phyloP scores from a whole-genome alignment of 2,113 vertebrate species.

The Illadopsis cleaveri region DNA sequence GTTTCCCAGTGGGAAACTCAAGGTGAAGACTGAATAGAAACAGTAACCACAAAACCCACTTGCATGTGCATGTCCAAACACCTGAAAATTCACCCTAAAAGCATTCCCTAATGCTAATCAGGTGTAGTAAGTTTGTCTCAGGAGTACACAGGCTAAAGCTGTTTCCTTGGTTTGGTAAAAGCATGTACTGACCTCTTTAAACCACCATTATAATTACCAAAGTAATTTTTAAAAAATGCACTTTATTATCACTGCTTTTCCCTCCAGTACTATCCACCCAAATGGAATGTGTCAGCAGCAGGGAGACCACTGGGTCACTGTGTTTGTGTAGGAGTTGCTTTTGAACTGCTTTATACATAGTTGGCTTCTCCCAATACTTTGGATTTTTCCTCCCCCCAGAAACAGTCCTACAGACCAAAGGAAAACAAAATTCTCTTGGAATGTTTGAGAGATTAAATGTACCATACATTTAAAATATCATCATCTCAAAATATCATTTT shows the following conservation, averaged over 20 bases:
- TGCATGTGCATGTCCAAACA: background rate
- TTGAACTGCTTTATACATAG: conserved; percentile 9
- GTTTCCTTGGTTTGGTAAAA: background rate
- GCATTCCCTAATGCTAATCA: background rate
- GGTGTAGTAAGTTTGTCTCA: background rate
- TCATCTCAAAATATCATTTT: background rate
- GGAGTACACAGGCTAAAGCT: background rate
- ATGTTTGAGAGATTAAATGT: conserved; percentile 4
- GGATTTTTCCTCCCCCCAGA: background rate
- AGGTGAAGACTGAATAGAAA: background rate
- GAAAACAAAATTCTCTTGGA: conserved; percentile 36
- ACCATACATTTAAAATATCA: background rate
- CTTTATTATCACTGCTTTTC: background rate
- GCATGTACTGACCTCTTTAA: background rate
- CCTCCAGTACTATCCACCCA: background rate
- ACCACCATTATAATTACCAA: background rate
- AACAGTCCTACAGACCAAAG: conserved; percentile 5
- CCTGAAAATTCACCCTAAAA: background rate
- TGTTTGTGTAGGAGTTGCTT: conserved; percentile 26
- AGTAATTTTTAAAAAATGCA: background rate
- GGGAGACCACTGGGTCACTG: background rate
- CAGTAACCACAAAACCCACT: background rate
- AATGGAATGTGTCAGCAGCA: background rate
- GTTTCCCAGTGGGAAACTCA: background rate
- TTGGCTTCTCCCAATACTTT: background rate